Percentiles rank a stretch among this genome's conserved stretches.
Conservation (phyloP, 2,888 invertebrate species). For the Portevinia maculata region DNA sequence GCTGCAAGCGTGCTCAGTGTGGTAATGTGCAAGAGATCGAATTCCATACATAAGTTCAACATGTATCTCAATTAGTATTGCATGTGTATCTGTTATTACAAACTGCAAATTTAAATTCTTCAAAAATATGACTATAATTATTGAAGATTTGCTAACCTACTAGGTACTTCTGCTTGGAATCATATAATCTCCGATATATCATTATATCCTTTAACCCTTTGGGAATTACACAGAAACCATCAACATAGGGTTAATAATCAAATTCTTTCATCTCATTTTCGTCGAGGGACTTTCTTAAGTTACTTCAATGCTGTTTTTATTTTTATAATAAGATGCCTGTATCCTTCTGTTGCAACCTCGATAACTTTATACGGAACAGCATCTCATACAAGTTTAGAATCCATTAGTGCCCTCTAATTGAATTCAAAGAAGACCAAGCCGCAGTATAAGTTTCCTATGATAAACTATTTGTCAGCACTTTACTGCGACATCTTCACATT, state of each 20-base stretch:
- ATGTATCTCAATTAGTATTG: too few relatives aligned
- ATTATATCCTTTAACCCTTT: neutral
- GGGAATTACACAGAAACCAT: slow-evolving; percentile 7
- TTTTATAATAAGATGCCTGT: neutral
- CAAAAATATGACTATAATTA: too few relatives aligned
- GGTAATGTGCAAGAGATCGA: too few relatives aligned
- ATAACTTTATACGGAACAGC: neutral
- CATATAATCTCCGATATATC: too few relatives aligned
- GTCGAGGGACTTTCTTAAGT: slow-evolving; percentile 10
- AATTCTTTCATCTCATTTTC: slow-evolving; percentile 27
- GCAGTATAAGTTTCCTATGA: neutral
- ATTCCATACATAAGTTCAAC: too few relatives aligned
- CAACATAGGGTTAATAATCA: slow-evolving; percentile 22
- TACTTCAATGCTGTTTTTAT: neutral
- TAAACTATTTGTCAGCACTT: slow-evolving; percentile 24
- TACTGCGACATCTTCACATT: slow-evolving; percentile 1
- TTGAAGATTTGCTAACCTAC: too few relatives aligned
- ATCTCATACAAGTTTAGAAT: slow-evolving; percentile 51
- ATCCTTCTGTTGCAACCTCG: neutral
- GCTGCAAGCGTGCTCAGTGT: too few relatives aligned
- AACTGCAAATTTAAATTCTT: too few relatives aligned
- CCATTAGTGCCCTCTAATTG: slow-evolving; percentile 66
- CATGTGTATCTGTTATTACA: too few relatives aligned
- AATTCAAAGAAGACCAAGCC: slow-evolving; percentile 52
- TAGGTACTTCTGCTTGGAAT: too few relatives aligned